phyloP scores from a whole-genome alignment of 1,140 invertebrate species.

The Polypedilum pembai region DNA sequence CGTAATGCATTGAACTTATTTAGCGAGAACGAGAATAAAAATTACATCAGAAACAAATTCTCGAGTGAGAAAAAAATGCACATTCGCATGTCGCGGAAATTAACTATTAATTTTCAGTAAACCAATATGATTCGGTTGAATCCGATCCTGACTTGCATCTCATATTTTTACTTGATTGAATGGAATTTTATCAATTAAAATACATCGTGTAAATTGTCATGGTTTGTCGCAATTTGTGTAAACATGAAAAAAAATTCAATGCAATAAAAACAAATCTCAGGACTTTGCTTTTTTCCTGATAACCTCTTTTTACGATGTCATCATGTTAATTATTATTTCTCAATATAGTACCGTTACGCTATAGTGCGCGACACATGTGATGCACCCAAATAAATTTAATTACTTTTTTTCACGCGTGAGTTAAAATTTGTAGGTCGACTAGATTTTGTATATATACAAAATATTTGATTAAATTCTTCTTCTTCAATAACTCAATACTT shows the following conservation, averaged over 20 bases:
- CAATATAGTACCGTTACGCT: neutral
- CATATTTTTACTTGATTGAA: neutral
- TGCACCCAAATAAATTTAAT: neutral
- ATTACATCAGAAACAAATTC: too few relatives aligned
- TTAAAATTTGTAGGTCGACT: neutral
- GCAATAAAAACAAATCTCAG: slow-evolving; percentile 1
- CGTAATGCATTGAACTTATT: too few relatives aligned
- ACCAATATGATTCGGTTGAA: slow-evolving; percentile 2
- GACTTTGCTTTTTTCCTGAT: neutral
- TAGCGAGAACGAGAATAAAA: too few relatives aligned
- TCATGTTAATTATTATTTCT: neutral
- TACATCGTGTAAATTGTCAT: neutral
- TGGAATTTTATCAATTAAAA: neutral
- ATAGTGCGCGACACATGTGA: neutral
- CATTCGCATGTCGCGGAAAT: too few relatives aligned
- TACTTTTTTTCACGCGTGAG: neutral
- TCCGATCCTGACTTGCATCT: neutral
- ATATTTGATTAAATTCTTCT: neutral
- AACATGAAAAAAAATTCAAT: slow-evolving; percentile 6
- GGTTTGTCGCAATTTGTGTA: neutral
- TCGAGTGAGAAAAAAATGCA: too few relatives aligned
- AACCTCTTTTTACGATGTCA: neutral
- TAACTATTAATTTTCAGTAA: neutral
- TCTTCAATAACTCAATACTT: neutral
- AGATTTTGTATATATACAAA: neutral